A percentile compares a stretch with the other conserved stretches of the same genome.
These are phyloP conservation scores for Venustaconcha ellipsiformis DNA, from an alignment of 1,140 invertebrate species.

Conservation along the genomic window DNA sequence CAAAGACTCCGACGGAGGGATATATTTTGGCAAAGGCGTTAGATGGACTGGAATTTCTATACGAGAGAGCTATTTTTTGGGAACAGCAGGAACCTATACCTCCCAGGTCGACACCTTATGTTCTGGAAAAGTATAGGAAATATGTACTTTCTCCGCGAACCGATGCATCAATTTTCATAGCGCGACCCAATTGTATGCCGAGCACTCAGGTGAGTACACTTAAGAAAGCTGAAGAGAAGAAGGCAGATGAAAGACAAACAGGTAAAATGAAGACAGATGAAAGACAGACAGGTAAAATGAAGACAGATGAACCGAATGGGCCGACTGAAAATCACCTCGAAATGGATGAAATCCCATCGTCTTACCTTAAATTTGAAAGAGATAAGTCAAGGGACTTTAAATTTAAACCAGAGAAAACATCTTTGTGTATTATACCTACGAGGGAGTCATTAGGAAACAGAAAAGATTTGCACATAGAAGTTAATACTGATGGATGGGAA, in stretches of 20 bases:
- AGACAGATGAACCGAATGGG: no score
- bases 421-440: no score
- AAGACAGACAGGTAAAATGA: background rate
- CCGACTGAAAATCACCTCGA: no score
- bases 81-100: constrained; percentile 40
- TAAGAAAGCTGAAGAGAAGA: constrained; percentile 10
- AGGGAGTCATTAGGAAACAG: no score
- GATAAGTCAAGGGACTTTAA: no score
- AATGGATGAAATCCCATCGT: no score
- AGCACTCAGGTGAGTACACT: constrained; percentile 21
- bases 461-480: no score
- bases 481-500: no score
- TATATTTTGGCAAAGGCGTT: constrained; percentile 27
- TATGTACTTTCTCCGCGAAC: background rate
- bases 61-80: constrained; percentile 48
- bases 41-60: constrained; percentile 42
- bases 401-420: no score
- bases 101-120: constrained; percentile 23
- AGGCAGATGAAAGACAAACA: constrained; percentile 11
- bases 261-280: constrained; percentile 10
- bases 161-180: background rate
- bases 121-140: constrained; percentile 13
- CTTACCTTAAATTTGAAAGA: no score
- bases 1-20: constrained; percentile 34
- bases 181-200: constrained; percentile 1